Conservation (phyloP, 1,140 invertebrate species). For the Calliopsis andreniformis region DNA sequence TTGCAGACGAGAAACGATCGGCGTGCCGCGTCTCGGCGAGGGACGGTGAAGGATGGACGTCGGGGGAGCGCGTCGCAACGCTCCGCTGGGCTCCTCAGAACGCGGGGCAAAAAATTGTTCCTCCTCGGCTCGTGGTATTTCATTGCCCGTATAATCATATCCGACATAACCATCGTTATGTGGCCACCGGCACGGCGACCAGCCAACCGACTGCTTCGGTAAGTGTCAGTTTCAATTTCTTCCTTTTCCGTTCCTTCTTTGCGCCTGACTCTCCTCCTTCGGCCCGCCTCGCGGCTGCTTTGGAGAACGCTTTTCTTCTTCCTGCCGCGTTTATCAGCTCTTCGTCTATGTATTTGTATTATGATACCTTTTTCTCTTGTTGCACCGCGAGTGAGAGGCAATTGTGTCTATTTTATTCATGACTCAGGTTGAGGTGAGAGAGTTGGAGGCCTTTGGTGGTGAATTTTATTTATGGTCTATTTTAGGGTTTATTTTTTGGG, state of each 20-base stretch:
- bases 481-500: no score
- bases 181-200: background rate
- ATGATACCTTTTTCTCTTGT: no score
- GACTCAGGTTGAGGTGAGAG: no score
- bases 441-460: no score
- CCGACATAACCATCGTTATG: constrained; percentile 39
- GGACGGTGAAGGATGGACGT: background rate
- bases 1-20: background rate
- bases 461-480: no score
- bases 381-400: no score
- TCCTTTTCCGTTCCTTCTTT: background rate
- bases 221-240: constrained; percentile 35
- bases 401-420: no score
- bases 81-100: constrained; percentile 14
- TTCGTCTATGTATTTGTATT: no score
- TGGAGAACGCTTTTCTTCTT: background rate
- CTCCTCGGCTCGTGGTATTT: constrained; percentile 51
- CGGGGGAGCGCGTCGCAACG: background rate
- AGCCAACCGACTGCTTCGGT: constrained; percentile 4
- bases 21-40: background rate
- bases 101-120: constrained; percentile 30
- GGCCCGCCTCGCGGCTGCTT: no score
- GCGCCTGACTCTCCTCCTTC: background rate
- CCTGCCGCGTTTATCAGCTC: no score
- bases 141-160: constrained; percentile 57